These are phyloP conservation scores for Amaurobius ferox DNA, from an alignment of 2,888 invertebrate genomes.

Conservation along the genomic window DNA sequence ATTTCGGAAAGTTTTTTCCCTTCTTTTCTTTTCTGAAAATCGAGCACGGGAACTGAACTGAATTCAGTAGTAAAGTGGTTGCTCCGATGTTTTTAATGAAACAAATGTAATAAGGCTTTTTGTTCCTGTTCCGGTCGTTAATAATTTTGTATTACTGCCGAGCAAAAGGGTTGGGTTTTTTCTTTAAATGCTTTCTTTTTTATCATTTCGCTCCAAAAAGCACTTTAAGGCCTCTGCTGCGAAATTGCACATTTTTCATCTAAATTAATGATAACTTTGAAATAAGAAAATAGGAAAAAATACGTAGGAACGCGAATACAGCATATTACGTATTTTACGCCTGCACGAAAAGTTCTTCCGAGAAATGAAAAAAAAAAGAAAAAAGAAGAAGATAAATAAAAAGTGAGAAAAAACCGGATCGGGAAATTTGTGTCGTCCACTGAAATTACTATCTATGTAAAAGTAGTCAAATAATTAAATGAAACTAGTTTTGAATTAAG, in stretches of 20 bases:
- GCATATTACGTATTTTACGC: slow-evolving; percentile 64
- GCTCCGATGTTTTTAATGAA: slow-evolving; percentile 67
- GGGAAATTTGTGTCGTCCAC: slow-evolving; percentile 56
- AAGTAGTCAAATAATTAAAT: slow-evolving; percentile 65
- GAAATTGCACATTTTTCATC: slow-evolving; percentile 71
- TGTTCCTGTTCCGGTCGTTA: slow-evolving; percentile 60
- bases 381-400: too few relatives aligned
- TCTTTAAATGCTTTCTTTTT: slow-evolving; percentile 41
- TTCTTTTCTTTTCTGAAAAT: slow-evolving; percentile 55
- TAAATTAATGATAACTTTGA: slow-evolving; percentile 72
- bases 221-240: slow-evolving; percentile 59
- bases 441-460: slow-evolving; percentile 52
- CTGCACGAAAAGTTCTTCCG: slow-evolving; percentile 52
- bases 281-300: slow-evolving; percentile 65
- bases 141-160: slow-evolving; percentile 65
- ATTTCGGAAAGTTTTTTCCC: slow-evolving; percentile 45
- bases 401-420: slow-evolving; percentile 29
- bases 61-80: slow-evolving; percentile 27
- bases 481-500: slow-evolving; percentile 66
- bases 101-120: slow-evolving; percentile 70
- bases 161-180: slow-evolving; percentile 43
- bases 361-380: slow-evolving; percentile 25
- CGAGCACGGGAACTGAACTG: slow-evolving; percentile 44
- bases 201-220: slow-evolving; percentile 60
- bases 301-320: slow-evolving; percentile 42